Conservation (phyloP, 92 coral and sea anemone genomes). For the Actinernus sp. region DNA sequence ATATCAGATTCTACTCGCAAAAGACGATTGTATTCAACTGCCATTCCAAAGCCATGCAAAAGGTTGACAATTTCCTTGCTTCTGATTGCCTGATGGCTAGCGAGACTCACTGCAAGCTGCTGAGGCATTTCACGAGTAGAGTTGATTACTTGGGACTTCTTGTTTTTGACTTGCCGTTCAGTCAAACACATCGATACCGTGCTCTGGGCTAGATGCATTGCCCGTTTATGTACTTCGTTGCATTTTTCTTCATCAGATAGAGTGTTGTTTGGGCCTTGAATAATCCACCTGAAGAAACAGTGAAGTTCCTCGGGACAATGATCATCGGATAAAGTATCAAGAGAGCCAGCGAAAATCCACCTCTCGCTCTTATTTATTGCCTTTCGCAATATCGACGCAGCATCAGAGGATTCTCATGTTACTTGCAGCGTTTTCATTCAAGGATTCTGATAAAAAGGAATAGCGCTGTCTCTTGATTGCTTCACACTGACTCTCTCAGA, state of each 20-base stretch:
- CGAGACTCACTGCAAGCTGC: constrained; percentile 51
- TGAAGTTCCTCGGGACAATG: constrained; percentile 8
- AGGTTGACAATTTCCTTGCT: constrained; percentile 36
- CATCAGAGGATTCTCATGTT: background rate
- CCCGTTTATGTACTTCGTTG: constrained; percentile 56
- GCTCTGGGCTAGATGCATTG: constrained; percentile 36
- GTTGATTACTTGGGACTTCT: constrained; percentile 32
- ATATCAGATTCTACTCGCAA: constrained; percentile 59
- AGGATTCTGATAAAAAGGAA: background rate
- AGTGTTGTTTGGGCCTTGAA: constrained; percentile 1
- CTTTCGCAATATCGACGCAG: constrained; percentile 13
- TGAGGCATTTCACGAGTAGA: constrained; percentile 45
- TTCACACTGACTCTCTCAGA: background rate
- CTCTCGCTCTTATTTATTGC: constrained; percentile 18
- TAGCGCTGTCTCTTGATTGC: background rate
- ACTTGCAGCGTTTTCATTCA: background rate
- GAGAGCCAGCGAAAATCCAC: constrained; percentile 22
- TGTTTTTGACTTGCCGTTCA: constrained; percentile 34
- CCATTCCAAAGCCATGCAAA: constrained; percentile 61
- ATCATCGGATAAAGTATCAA: background rate
- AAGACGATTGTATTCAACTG: constrained; percentile 57
- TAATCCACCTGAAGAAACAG: constrained; percentile 13
- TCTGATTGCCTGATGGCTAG: constrained; percentile 36
- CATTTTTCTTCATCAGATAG: constrained; percentile 30
- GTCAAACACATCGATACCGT: constrained; percentile 56